Conservation (phyloP, 2,113 vertebrate genomes). For the Vireo altiloquus region DNA sequence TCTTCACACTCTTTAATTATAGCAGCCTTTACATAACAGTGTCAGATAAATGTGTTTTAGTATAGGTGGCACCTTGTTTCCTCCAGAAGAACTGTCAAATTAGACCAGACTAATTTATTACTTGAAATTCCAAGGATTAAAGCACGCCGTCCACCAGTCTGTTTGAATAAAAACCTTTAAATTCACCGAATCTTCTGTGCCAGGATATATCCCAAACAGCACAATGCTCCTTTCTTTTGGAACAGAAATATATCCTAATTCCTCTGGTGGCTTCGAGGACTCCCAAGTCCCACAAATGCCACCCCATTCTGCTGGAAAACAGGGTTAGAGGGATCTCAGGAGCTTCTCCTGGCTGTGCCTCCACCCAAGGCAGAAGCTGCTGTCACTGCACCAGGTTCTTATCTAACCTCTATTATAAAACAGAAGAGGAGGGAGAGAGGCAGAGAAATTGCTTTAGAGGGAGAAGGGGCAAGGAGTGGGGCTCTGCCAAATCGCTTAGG, state of each 20-base stretch:
- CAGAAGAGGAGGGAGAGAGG: background rate
- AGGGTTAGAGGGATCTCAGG: background rate
- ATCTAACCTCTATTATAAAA: background rate
- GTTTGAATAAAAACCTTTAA: background rate
- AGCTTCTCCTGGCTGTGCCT: background rate
- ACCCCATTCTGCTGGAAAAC: background rate
- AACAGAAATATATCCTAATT: background rate
- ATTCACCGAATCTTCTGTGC: background rate
- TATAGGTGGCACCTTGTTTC: conserved; percentile 42
- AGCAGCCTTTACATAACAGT: conserved; percentile 54
- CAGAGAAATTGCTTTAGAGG: background rate
- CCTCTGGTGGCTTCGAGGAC: background rate
- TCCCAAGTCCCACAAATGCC: background rate
- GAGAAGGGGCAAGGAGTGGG: background rate
- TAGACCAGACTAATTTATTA: conserved; percentile 18
- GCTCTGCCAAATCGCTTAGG: background rate
- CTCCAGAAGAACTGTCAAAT: conserved; percentile 43
- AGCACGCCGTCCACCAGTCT: background rate
- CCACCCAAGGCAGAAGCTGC: background rate
- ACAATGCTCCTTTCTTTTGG: background rate
- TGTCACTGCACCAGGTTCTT: background rate
- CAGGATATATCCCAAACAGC: background rate
- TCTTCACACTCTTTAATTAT: conserved; percentile 54
- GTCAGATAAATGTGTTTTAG: conserved; percentile 28
- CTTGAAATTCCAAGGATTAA: background rate